Percentiles rank a stretch among this genome's conserved stretches.
Conservation (phyloP, 1,140 invertebrate species). For the Argopecten irradians region DNA sequence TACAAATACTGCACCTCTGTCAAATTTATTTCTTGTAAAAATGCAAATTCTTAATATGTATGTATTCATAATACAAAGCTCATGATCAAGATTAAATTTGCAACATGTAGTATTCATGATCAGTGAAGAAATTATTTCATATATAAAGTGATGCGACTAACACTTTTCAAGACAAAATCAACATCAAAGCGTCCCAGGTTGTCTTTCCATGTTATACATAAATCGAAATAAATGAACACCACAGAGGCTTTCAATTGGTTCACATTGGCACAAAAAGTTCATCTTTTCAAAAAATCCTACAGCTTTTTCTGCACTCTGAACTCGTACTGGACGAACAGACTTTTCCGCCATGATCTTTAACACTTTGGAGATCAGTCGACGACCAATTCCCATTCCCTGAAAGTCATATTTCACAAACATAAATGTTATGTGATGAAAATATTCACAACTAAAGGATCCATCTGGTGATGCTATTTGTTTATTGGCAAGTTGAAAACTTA, state of each 20-base stretch:
- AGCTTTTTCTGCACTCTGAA: slow-evolving; percentile 60
- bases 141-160: too few relatives aligned
- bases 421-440: slow-evolving; percentile 60
- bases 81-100: too few relatives aligned
- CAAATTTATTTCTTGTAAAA: too few relatives aligned
- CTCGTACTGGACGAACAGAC: slow-evolving; percentile 47
- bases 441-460: slow-evolving; percentile 50
- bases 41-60: too few relatives aligned
- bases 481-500: slow-evolving; percentile 51
- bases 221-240: slow-evolving; percentile 40
- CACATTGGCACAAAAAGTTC: slow-evolving; percentile 50
- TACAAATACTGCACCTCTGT: too few relatives aligned
- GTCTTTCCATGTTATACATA: slow-evolving; percentile 48
- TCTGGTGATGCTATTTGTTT: slow-evolving; percentile 35
- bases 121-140: too few relatives aligned
- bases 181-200: neutral
- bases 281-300: slow-evolving; percentile 62
- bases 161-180: neutral
- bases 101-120: too few relatives aligned
- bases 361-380: slow-evolving; percentile 45
- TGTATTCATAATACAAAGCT: too few relatives aligned
- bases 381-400: slow-evolving; percentile 54
- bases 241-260: slow-evolving; percentile 52
- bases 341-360: slow-evolving; percentile 43
- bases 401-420: slow-evolving; percentile 62